These are phyloP conservation scores for Rotaria sp. DNA, from an alignment of 2,888 invertebrate genomes.

Conservation along the genomic window DNA sequence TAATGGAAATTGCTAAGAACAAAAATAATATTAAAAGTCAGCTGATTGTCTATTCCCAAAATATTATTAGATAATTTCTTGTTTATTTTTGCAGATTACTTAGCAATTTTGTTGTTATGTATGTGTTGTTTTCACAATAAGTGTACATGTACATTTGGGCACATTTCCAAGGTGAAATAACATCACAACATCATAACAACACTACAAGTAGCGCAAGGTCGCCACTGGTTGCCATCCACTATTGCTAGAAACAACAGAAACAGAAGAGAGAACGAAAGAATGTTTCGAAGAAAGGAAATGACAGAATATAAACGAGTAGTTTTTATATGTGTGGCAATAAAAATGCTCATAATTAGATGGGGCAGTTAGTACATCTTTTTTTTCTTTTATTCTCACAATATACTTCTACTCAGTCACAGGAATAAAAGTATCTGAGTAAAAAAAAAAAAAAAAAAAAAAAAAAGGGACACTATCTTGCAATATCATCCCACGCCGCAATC, in stretches of 20 bases:
- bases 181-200: neutral
- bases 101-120: neutral
- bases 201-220: neutral
- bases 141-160: neutral
- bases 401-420: no score
- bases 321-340: neutral
- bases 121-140: neutral
- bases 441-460: no score
- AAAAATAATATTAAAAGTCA: neutral
- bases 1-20: neutral
- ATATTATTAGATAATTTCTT: neutral
- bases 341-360: neutral
- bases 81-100: neutral
- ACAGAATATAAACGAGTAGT: neutral
- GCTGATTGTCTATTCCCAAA: neutral
- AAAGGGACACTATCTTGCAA: neutral
- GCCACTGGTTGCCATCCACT: neutral
- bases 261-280: neutral
- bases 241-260: neutral
- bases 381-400: no score
- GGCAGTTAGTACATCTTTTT: no score
- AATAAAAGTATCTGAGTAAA: no score
- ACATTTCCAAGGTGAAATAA: slow-evolving; percentile 8
- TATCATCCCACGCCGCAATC: neutral
- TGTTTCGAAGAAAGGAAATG: neutral